phyloP scores from a whole-genome alignment of 2,797 vertebrate genomes.

The Pseudomugil tenellus region DNA sequence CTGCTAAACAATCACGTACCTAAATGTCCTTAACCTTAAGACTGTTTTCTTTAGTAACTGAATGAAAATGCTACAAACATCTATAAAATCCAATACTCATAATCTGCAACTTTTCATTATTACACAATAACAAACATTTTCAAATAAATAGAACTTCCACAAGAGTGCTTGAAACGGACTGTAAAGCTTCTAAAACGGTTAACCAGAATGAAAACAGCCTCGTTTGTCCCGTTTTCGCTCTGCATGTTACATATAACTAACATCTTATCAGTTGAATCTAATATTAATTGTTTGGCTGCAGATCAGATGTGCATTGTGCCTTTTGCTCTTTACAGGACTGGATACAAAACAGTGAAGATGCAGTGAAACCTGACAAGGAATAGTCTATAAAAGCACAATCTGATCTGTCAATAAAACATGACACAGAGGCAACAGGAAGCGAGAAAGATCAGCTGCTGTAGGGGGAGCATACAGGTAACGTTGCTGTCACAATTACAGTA shows the following conservation, averaged over 20 bases:
- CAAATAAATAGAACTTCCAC: conserved; percentile 74
- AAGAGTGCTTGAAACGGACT: conserved; percentile 13
- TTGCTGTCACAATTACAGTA: conserved; percentile 56
- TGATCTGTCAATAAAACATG: conserved; percentile 52
- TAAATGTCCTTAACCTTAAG: conserved; percentile 28
- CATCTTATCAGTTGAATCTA: neutral
- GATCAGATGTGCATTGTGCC: conserved; percentile 29
- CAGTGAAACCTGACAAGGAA: conserved; percentile 33
- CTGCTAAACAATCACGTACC: conserved; percentile 62
- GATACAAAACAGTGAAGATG: conserved; percentile 23
- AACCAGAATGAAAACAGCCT: neutral
- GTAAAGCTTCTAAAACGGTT: conserved; percentile 24
- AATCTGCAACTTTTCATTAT: conserved; percentile 53
- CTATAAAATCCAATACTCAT: conserved; percentile 52
- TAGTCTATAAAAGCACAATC: conserved; percentile 32
- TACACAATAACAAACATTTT: conserved; percentile 54
- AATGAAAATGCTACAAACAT: conserved; percentile 54
- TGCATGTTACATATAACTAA: neutral
- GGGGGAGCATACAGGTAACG: conserved; percentile 14
- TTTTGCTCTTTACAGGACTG: neutral
- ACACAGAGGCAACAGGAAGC: conserved; percentile 37
- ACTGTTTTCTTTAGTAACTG: conserved; percentile 40
- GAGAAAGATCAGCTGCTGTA: conserved; percentile 44
- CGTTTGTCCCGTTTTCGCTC: conserved; percentile 12
- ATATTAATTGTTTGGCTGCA: conserved; percentile 27